Percentiles rank a stretch among this genome's conserved stretches.
These are phyloP conservation scores for Morus bassanus DNA, from an alignment of 2,797 vertebrate species.

Conservation along the genomic window DNA sequence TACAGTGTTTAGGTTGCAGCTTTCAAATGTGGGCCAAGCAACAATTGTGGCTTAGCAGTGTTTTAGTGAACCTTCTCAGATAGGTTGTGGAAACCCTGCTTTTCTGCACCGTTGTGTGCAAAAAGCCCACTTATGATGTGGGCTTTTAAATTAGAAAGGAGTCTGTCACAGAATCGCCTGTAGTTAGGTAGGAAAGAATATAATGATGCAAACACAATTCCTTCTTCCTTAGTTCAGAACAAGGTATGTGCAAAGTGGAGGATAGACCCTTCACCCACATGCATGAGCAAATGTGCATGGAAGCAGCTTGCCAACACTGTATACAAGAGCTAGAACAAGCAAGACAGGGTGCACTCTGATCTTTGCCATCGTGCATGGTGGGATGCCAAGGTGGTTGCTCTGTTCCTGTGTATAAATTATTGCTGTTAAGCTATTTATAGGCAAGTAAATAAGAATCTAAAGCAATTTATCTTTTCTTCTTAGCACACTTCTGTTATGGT, in stretches of 20 bases:
- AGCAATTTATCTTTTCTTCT: neutral
- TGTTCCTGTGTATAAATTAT: neutral
- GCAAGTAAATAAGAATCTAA: neutral
- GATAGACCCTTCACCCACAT: neutral
- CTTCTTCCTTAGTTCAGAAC: neutral
- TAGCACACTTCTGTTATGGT: neutral
- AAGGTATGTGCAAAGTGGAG: neutral
- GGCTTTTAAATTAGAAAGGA: neutral
- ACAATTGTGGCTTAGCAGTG: neutral
- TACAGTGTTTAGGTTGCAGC: neutral
- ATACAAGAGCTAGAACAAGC: neutral
- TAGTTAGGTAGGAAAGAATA: neutral
- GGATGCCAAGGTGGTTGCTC: neutral
- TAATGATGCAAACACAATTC: neutral
- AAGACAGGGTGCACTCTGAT: neutral
- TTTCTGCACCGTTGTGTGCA: neutral
- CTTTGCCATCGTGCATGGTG: fast-evolving
- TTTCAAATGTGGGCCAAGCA: neutral
- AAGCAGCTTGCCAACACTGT: neutral
- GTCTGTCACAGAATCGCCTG: neutral
- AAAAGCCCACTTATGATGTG: neutral
- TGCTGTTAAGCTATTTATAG: neutral
- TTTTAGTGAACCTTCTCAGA: neutral
- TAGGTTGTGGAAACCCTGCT: neutral
- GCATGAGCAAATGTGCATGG: neutral